These are phyloP conservation scores for Lynx canadensis DNA, from an alignment of 2,113 vertebrate species.

Conservation along the genomic window DNA sequence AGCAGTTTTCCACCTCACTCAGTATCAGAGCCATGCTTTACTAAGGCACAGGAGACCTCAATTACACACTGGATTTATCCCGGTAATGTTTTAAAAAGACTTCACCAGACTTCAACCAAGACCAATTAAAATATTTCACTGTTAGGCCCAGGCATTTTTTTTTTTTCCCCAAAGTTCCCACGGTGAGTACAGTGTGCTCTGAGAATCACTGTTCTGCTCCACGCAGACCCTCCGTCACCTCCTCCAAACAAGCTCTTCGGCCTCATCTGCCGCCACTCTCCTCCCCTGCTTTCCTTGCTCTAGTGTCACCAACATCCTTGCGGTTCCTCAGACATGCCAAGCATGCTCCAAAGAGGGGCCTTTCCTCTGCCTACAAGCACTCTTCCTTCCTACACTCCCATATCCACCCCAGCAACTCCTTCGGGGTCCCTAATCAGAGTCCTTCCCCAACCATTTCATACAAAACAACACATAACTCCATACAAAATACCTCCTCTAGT, in stretches of 20 bases:
- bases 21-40: not conserved
- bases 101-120: not conserved
- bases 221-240: too few species aligned
- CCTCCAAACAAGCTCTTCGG: not conserved
- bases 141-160: not conserved
- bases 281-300: not conserved
- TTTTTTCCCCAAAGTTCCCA: not conserved
- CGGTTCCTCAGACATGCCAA: not conserved
- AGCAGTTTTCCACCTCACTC: not conserved
- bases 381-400: not conserved
- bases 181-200: not conserved
- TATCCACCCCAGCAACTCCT: not conserved
- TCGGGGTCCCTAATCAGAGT: not conserved
- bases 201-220: not conserved
- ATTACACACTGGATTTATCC: not conserved
- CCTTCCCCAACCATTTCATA: too few species aligned
- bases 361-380: not conserved
- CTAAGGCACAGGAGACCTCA: not conserved
- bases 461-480: not conserved
- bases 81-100: not conserved
- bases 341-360: not conserved
- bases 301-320: not conserved
- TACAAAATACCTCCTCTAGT: not conserved
- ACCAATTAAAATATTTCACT: not conserved
- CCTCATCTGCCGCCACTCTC: not conserved